Percentiles rank a stretch among this genome's conserved stretches.
These are phyloP conservation scores for Athalia cordata DNA, from an alignment of 2,888 invertebrate genomes.

Conservation along the genomic window DNA sequence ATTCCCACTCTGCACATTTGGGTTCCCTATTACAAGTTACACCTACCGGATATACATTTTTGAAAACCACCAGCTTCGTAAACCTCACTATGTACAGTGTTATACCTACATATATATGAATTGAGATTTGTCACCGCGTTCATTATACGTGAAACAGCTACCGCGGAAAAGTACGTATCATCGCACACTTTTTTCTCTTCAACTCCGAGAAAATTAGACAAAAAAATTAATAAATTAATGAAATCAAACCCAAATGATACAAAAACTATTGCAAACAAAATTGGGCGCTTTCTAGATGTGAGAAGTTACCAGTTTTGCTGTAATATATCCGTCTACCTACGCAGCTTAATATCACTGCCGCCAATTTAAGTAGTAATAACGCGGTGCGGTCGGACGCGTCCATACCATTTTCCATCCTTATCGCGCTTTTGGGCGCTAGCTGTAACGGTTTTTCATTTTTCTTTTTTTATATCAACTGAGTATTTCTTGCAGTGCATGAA, in stretches of 20 bases:
- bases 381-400: constrained; percentile 24
- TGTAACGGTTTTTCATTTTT: neutral
- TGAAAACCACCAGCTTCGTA: neutral
- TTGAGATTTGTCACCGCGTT: no score
- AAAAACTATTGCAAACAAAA: neutral
- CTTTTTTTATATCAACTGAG: no score
- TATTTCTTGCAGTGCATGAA: no score
- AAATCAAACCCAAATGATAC: no score
- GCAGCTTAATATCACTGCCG: neutral
- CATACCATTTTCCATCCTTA: no score
- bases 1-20: constrained; percentile 55
- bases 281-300: neutral
- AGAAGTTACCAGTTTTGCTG: neutral
- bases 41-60: constrained; percentile 23
- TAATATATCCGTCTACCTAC: neutral
- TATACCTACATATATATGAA: no score
- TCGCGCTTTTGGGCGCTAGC: no score
- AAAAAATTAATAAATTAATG: no score
- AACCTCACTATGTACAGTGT: neutral
- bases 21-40: neutral
- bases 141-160: no score
- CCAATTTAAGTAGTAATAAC: constrained; percentile 27
- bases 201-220: no score
- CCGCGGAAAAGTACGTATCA: no score
- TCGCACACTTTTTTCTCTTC: no score